Evolutionary conservation across 2,888 invertebrate genomes (phyloP).

Genomic region (Nomada ruficornis): DNA sequence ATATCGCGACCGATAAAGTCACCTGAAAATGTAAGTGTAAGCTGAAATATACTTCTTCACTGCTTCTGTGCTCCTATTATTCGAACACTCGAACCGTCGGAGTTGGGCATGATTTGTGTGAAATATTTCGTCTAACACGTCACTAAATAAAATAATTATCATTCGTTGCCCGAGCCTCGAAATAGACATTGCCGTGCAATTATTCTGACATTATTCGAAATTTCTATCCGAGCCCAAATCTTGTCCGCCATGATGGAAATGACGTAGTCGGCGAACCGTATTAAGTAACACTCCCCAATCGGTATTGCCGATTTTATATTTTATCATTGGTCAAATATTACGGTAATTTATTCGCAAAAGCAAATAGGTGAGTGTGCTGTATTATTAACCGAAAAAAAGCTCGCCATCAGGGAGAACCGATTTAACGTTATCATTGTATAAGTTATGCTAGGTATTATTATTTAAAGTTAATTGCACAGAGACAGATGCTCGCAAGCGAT

Average conservation of each 20-base stretch:
- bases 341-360: too few species aligned
- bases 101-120: background rate
- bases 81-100: background rate
- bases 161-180: background rate
- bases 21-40: slow-evolving; percentile 56
- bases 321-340: too few species aligned
- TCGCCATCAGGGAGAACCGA: too few species aligned
- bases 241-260: background rate
- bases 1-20: slow-evolving; percentile 38
- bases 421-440: too few species aligned
- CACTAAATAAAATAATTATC: background rate
- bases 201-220: background rate
- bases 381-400: too few species aligned
- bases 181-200: too few species aligned
- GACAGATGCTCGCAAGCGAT: background rate
- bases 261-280: background rate
- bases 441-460: too few species aligned
- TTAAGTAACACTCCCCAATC: background rate
- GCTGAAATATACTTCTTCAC: slow-evolving; percentile 28
- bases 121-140: background rate
- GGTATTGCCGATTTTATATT: background rate
- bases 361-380: too few species aligned
- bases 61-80: slow-evolving; percentile 5
- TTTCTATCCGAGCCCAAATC: background rate
- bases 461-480: background rate